Evolutionary conservation across 2,113 vertebrate genomes (phyloP).

Genomic region (Gambusia holbrooki): DNA sequence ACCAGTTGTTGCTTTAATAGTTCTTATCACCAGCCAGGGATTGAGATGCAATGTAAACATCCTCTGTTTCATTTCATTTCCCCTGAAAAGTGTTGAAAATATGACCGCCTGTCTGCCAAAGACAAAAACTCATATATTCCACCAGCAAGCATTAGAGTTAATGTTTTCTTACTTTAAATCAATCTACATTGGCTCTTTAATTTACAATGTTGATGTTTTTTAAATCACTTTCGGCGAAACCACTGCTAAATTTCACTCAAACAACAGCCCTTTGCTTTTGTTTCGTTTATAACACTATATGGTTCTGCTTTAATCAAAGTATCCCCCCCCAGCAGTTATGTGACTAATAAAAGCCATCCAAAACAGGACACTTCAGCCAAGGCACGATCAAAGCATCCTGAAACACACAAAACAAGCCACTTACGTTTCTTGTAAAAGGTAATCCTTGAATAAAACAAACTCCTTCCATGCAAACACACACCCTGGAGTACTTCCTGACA

Average conservation of each 20-base stretch:
- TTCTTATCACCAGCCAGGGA: conserved; percentile 14
- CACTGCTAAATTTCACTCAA: neutral
- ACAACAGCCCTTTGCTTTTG: neutral
- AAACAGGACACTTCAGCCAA: neutral
- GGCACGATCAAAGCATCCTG: neutral
- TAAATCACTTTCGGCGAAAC: neutral
- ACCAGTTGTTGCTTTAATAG: conserved; percentile 18
- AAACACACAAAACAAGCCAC: neutral
- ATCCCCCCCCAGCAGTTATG: neutral
- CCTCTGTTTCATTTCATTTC: conserved; percentile 1
- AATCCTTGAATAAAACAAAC: neutral
- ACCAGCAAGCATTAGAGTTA: neutral
- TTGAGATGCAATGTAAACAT: conserved; percentile 14
- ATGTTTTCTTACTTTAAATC: neutral
- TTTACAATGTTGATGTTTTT: neutral
- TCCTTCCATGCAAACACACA: neutral
- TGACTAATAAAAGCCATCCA: neutral
- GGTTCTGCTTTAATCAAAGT: neutral
- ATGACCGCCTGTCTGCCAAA: neutral
- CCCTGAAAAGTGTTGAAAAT: conserved; percentile 5
- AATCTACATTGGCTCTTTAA: neutral
- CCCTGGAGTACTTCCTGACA: neutral
- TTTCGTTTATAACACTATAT: neutral
- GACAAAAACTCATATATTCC: neutral
- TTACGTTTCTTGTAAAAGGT: neutral